Evolutionary conservation across 1,140 invertebrate species (phyloP), one percentile per base, ranked within the genome.

Genomic region (Pissodes strobi): DNA sequence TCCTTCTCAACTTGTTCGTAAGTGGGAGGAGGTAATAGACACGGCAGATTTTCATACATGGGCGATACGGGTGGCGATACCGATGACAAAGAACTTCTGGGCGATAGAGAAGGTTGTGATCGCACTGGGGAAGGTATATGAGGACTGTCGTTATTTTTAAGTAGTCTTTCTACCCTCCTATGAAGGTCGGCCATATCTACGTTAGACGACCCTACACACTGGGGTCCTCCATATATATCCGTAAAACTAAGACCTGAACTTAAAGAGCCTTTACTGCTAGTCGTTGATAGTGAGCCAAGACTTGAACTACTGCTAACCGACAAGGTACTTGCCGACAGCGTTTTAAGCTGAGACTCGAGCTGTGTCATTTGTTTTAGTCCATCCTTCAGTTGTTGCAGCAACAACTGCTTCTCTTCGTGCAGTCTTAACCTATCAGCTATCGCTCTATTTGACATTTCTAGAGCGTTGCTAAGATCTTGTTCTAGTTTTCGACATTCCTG

Each of bases 251-350:
- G 82, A 0, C 90, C 92, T 8, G 91, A 93, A 72, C 90, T 93
- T 13, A 95, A 78, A 1, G 93, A 95, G 23, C 93, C 93, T 79
- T 93, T 93, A 78, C 89, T 91, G 79, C 92, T 89, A 1, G 91
- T 90, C 0, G 91, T 94, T 38, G 92, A 94, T 17, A 97, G 83
- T 13, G 93, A 96, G 18, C 95, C 94, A 13, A 97, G 83, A 75
- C 93, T 95, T 18, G 93, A 96, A 78, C 93, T 94, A 59, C 92
- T 95, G 69, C 93, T 96, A 39, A 97, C 92, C 3, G 93, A 96
- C 30, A 97, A 82, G 0, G 95, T 97, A 72, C 92, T 95, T 0
- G 94, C 90, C 17, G 94, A 97, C 51, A 97, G 82, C 19, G 91
- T 94, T 78, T 94, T 94, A 59, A 98, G 81, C 68, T 96, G 94